A percentile compares a stretch with the other conserved stretches of the same genome.
Evolutionary conservation across 2,113 vertebrate genomes (phyloP).

Genomic region (Centropus bengalensis): DNA sequence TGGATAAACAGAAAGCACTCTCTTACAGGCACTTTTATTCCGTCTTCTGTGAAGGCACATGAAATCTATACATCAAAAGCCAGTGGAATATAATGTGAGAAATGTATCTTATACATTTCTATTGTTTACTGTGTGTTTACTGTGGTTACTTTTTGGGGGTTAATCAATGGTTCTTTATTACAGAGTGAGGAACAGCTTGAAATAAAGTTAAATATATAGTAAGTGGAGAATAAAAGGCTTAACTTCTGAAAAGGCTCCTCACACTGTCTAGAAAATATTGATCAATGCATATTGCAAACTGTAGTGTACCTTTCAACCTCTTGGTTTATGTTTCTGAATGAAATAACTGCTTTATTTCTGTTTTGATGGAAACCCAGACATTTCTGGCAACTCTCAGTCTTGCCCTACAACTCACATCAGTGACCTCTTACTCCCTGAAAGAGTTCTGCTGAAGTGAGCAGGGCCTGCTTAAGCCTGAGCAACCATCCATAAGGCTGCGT

Average conservation of each 20-base stretch:
- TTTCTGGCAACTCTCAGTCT: background rate
- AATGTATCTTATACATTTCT: background rate
- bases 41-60: background rate
- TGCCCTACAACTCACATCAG: background rate
- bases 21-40: background rate
- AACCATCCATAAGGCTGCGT: background rate
- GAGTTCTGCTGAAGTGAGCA: background rate
- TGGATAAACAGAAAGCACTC: background rate
- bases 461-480: background rate
- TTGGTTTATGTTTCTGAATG: background rate
- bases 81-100: background rate
- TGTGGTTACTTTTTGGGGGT: background rate
- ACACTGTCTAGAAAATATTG: background rate
- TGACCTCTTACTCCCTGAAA: background rate
- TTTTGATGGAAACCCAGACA: background rate
- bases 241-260: background rate
- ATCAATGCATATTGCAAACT: background rate
- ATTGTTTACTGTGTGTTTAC: background rate
- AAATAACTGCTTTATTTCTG: background rate
- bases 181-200: background rate
- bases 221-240: background rate
- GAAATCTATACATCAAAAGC: background rate
- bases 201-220: background rate
- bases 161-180: background rate
- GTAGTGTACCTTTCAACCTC: background rate